Evolutionary conservation across 2,797 vertebrate genomes (phyloP).

Genomic region (Sebastes nivosus): DNA sequence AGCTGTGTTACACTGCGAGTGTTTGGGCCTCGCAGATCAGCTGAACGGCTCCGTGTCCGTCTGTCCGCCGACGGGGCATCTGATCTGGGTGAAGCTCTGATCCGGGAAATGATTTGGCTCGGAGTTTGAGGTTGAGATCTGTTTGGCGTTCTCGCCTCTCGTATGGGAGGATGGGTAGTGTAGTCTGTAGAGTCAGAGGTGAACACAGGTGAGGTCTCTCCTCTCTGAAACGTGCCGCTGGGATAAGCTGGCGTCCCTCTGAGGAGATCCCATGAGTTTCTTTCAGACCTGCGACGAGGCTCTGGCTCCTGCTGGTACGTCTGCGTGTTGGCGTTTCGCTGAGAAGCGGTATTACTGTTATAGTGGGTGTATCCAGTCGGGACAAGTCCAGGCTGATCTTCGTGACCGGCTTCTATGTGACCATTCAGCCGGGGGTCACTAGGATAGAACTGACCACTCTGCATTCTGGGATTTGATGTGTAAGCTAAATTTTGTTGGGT

Average conservation of each 20-base stretch:
- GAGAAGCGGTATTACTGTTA: slow-evolving; percentile 35
- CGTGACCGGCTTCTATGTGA: neutral
- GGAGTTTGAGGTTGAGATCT: slow-evolving; percentile 16
- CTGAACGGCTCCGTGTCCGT: slow-evolving; percentile 30
- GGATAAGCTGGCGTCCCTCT: slow-evolving; percentile 81
- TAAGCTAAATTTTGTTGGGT: slow-evolving; percentile 19
- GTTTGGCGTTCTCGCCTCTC: slow-evolving; percentile 9
- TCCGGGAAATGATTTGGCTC: slow-evolving; percentile 5
- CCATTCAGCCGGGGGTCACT: neutral
- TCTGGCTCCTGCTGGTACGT: slow-evolving; percentile 51
- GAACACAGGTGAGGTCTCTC: slow-evolving; percentile 3
- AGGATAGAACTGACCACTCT: slow-evolving; percentile 17
- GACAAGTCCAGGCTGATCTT: slow-evolving; percentile 40
- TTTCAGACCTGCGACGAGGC: slow-evolving; percentile 3
- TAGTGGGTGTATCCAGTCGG: slow-evolving; percentile 70
- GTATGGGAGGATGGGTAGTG: slow-evolving; percentile 35
- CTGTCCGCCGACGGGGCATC: slow-evolving; percentile 14
- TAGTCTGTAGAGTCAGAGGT: slow-evolving; percentile 57
- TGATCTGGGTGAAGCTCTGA: slow-evolving; percentile 28
- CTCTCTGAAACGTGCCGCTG: slow-evolving; percentile 11
- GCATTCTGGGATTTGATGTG: slow-evolving; percentile 34
- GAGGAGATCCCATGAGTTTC: slow-evolving; percentile 71
- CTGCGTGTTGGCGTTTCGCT: slow-evolving; percentile 59
- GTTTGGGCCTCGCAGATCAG: slow-evolving; percentile 21
- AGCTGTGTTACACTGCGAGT: slow-evolving; percentile 24